Base-by-base conservation (phyloP, 2,888 invertebrate species). In the Meteorus cinctellus region DNA sequence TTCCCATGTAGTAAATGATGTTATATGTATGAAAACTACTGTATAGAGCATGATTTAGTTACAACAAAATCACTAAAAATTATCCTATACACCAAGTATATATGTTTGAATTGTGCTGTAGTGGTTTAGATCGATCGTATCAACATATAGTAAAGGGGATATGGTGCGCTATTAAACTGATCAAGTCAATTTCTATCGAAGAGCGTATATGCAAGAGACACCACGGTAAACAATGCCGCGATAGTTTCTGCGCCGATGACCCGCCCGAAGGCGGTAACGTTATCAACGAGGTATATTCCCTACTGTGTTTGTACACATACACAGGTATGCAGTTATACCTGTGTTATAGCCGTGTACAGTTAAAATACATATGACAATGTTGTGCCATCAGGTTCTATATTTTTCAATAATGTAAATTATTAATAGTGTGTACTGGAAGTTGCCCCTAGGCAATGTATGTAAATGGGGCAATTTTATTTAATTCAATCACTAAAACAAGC, bases 161-260 rank as follows among this genome's bases (percentile, higher is more conserved):
- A 48, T 59, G 72, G 62, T 59, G 48, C 4, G 55, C 55, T 55
- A 55, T 72, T 72, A 31, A 41, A 72, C n/a, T 29, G 63, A 63
- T 63, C 72, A 16, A 72, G 63, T 27, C 63, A 72, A 72, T 65
- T 72, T 51, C 63, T 62, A 63, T 71, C 41, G 27, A 41, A 24
- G 24, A 60, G 19, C 59, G 45, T 29, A 72, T 65, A 36, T 36
- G 65, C 31, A 63, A 68, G 45, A 51, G 31, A 69, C 31, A 55
- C 29, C 16, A 19, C n/a, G 8, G 45, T 51, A 72, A 63, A 72
- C 72, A 72, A 65, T 63, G 31, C 48, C 31, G n/a, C 48, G 19
- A 51, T 69, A 59, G 55, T 72, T 72, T 72, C 72, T 63, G 63
- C 48, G 27, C 31, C 27, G 31, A 72, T 63, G 63, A 63, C 63